Percentiles rank a stretch among this genome's conserved stretches.
These are phyloP conservation scores for Amblyornis subalaris DNA, from an alignment of 2,113 vertebrate species.

Conservation along the genomic window DNA sequence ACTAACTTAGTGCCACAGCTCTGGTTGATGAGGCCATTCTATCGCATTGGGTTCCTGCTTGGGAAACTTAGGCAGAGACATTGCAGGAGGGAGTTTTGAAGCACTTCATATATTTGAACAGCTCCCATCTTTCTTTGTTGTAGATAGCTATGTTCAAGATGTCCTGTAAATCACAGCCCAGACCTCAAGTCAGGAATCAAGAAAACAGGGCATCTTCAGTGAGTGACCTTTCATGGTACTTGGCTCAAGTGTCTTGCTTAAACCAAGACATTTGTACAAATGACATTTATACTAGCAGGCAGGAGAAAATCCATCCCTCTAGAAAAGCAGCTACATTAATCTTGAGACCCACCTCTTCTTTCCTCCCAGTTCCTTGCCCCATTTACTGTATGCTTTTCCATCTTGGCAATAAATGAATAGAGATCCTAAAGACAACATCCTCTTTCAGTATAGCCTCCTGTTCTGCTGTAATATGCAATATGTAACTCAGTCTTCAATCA, in stretches of 20 bases:
- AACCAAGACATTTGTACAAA: neutral
- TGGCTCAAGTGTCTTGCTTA: neutral
- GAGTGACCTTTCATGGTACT: neutral
- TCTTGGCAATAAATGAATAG: neutral
- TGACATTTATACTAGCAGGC: neutral
- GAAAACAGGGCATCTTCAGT: neutral
- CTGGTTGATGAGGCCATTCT: neutral
- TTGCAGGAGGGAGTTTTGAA: neutral
- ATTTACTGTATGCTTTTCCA: neutral
- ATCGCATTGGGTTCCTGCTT: neutral
- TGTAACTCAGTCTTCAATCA: neutral
- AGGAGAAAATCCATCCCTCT: neutral
- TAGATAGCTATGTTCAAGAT: neutral
- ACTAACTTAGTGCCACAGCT: neutral
- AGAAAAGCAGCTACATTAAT: neutral
- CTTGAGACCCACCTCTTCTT: neutral
- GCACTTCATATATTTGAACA: neutral
- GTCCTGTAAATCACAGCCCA: neutral
- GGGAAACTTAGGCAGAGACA: neutral
- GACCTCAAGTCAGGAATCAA: neutral
- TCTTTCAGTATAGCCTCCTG: neutral
- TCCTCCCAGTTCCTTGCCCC: neutral
- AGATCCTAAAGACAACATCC: neutral
- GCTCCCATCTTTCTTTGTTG: neutral
- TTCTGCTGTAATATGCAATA: neutral